A percentile compares a stretch with the other conserved stretches of the same genome.
phyloP scores from a whole-genome alignment of 2,113 vertebrate species.

The Coryphaenoides rupestris region DNA sequence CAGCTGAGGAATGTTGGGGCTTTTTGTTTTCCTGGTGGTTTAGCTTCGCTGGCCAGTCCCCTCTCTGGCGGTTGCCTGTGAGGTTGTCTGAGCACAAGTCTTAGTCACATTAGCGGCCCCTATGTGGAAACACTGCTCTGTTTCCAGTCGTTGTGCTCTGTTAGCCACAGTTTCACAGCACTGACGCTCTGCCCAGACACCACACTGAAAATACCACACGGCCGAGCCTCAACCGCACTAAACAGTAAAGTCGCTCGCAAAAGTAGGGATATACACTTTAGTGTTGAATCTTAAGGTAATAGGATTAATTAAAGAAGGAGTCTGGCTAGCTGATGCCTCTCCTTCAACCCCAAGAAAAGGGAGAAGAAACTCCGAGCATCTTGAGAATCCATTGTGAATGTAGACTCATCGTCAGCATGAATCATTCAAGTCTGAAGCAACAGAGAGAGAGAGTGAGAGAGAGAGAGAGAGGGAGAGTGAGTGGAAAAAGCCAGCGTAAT shows the following conservation, averaged over 20 bases:
- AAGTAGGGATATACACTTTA: not conserved
- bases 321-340: not conserved
- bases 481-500: constrained; percentile 35
- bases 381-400: constrained; percentile 3
- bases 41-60: not conserved
- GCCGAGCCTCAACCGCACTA: constrained; percentile 16
- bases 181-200: constrained; percentile 24
- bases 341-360: not conserved
- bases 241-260: constrained; percentile 5
- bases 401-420: constrained; percentile 23
- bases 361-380: not conserved
- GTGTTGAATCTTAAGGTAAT: not conserved
- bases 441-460: too few relatives aligned
- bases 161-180: constrained; percentile 33
- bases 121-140: constrained; percentile 47
- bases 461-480: too few relatives aligned
- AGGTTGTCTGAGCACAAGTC: constrained; percentile 30
- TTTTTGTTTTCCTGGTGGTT: too few relatives aligned
- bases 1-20: too few relatives aligned
- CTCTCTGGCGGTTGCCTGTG: constrained; percentile 42
- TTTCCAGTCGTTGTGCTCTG: constrained; percentile 40
- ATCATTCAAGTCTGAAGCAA: constrained; percentile 11
- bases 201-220: constrained; percentile 34
- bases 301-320: not conserved
- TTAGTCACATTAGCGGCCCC: constrained; percentile 24